Evolutionary conservation across 2,113 vertebrate species (phyloP), one percentile per base, ranked within the genome.

Genomic region (Thamnophis sirtalis): DNA sequence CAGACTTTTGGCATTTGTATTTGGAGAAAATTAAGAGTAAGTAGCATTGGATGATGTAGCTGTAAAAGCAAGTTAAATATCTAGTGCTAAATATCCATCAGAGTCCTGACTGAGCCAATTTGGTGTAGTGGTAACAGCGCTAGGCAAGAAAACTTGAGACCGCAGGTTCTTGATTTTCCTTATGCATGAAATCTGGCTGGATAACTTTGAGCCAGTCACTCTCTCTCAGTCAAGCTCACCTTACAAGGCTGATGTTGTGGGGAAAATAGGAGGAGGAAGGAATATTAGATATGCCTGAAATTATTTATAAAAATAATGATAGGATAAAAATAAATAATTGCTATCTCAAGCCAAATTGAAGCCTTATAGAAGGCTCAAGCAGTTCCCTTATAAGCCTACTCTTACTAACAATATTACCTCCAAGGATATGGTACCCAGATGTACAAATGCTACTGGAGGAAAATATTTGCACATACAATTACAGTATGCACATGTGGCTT

Each of bases 1-100:
- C 90, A 90, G 15, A 56, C 84, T 17, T 94, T 48, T 6, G 24
- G 51, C 54, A 86, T 89, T 95, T 84, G 43, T 13, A 54, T 33
- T n/a, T 38, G 38, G 26, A 84, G 68, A 17, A 89, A 89, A 13
- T 43, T 92, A 49, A 28, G 55, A 51, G 4, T 4, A 85, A 54
- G 87, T 60, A 4, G 68, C n/a, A 7, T 19, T 54, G 3, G 26
- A 10, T 55, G 48, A 88, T n/a, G 48, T 84, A 85, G 50, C 5
- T 51, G 6, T 56, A 84, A 84, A 73, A 26, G 22, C 85, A 87
- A 91, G 2, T 22, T 26, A 10, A 17, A 22, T 17, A 84, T n/a
- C 0, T 68, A 17, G 51, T 50, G 48, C 13, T 51, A 51, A 38
- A 85, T 85, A 24, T 7, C 54, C 84, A 10, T 22, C 3, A 9